phyloP scores from a whole-genome alignment of 1,140 invertebrate species.

The Piezodorus guildinii region DNA sequence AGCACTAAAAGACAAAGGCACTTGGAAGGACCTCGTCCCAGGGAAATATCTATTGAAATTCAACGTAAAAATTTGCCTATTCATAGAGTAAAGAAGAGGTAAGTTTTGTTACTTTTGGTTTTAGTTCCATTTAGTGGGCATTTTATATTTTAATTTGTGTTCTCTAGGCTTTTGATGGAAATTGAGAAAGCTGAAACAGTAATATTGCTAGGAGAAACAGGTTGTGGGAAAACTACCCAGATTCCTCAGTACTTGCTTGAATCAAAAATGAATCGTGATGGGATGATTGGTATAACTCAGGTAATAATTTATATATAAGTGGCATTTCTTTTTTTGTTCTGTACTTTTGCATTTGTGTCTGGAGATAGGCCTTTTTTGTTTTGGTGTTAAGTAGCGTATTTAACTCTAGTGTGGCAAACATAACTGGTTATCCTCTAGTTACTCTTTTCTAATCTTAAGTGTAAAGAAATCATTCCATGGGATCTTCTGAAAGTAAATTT shows the following conservation, averaged over 20 bases:
- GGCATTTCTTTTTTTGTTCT: too few species aligned
- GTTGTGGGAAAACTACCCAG: slow-evolving; percentile 83
- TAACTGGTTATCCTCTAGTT: too few species aligned
- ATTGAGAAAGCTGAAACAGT: slow-evolving; percentile 45
- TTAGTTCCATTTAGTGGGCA: not conserved
- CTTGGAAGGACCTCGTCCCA: not conserved
- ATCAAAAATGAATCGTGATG: slow-evolving; percentile 40
- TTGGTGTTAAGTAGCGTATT: too few species aligned
- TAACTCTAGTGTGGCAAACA: too few species aligned
- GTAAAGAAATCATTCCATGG: too few species aligned
- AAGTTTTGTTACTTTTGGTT: not conserved
- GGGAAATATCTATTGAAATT: slow-evolving; percentile 8
- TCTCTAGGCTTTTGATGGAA: slow-evolving; percentile 42
- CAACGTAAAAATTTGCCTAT: slow-evolving; percentile 19
- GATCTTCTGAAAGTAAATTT: too few species aligned
- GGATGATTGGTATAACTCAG: slow-evolving; percentile 66
- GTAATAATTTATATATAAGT: slow-evolving; percentile 28
- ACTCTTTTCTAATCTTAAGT: too few species aligned
- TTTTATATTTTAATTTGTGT: not conserved
- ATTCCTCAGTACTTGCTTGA: slow-evolving; percentile 68
- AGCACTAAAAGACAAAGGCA: slow-evolving; percentile 15
- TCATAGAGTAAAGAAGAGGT: slow-evolving; percentile 24
- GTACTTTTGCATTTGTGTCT: too few species aligned
- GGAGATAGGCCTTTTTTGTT: too few species aligned
- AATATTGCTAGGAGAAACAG: slow-evolving; percentile 80